Evolutionary conservation across 2,888 invertebrate genomes (phyloP), one percentile per base, ranked within the genome.

Genomic region (Trissolcus brochymenae): DNA sequence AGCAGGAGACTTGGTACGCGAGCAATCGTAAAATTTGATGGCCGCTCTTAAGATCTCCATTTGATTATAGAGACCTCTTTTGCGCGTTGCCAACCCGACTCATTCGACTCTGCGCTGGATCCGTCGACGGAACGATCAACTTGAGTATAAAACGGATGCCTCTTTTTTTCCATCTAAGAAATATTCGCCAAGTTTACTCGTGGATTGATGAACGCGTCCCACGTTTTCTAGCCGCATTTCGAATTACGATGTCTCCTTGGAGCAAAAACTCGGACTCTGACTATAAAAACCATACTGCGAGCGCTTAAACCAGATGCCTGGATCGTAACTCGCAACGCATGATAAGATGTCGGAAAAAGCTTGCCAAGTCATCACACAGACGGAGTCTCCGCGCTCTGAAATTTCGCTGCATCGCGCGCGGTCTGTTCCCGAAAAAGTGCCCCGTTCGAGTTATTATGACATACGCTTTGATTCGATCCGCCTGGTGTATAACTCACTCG

Each of bases 261-360:
- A 53, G 67, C 62, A 72, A 66, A 76, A 76, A 72, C 62, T 40
- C 41, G 41, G 54, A 53, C 68, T 66, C 76, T 70, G 62, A 53
- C 68, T 66, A 70, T 67, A 81, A 81, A 79, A 81, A 79, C 75
- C 60, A 54, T 65, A 77, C 79, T 77, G 14, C 60, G 76, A 81
- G 67, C 74, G 57, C 56, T 76, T 72, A 73, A 67, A 67, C 61
- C 78, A 78, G 79, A 81, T 78, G 81, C 72, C 76, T 72, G 78
- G 55, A 74, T 66, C 73, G 77, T 77, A 77, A 72, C 62, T 76
- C 62, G 59, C 51, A 40, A 70, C 71, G 65, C 54, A 75, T 54
- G 71, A 71, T 71, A 71, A 76, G 71, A 60, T 53, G 71, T 46
- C 43, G 35, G 65, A 79, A 73, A 71, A 77, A 75, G 65, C 65